These are phyloP conservation scores for Apostichopus parvimensis DNA, from an alignment of 35 echinoderm and acorn worm species.

Conservation along the genomic window DNA sequence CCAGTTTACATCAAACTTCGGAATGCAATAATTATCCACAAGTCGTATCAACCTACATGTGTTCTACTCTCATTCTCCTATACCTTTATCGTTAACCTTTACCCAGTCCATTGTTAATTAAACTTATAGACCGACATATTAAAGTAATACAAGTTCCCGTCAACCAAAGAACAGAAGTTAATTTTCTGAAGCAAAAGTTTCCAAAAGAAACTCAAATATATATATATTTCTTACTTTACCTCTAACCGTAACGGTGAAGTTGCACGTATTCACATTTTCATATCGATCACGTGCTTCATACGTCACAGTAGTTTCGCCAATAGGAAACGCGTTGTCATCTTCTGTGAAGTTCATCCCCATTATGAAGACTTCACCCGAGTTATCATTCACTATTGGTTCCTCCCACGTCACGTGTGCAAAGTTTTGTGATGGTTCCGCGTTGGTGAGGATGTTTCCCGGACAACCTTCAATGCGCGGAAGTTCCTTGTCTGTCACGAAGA, in stretches of 20 bases:
- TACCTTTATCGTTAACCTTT: no score
- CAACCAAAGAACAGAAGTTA: not conserved
- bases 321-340: not conserved
- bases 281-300: constrained; percentile 19
- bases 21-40: no score
- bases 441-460: not conserved
- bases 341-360: not conserved
- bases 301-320: constrained; percentile 4
- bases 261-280: not conserved
- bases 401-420: constrained; percentile 29
- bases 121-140: no score
- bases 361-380: not conserved
- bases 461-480: constrained; percentile 29
- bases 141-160: no score
- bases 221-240: not conserved
- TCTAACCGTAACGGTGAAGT: constrained; percentile 16
- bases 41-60: no score
- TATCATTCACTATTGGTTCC: constrained; percentile 4
- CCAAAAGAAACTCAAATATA: not conserved
- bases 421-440: not conserved
- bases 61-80: no score
- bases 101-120: no score
- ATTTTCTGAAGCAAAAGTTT: not conserved
- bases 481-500: not conserved
- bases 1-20: no score